These are phyloP conservation scores for Tolypeutes matacus DNA, from an alignment of 2,797 vertebrate species.

Conservation along the genomic window DNA sequence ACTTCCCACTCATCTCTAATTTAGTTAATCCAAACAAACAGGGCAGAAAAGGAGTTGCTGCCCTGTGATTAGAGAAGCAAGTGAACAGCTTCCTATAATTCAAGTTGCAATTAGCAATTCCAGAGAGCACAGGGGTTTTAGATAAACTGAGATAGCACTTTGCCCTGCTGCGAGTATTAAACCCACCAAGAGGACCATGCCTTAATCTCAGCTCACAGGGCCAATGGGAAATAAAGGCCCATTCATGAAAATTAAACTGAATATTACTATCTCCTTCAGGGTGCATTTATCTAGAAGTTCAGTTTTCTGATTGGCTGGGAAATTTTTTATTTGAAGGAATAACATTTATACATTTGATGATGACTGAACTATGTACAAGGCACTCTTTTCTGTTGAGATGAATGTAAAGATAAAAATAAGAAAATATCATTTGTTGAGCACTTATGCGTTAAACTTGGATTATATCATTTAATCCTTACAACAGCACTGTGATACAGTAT, in stretches of 20 bases:
- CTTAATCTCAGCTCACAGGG: background rate
- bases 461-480: background rate
- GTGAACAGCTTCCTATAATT: constrained; percentile 7
- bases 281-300: background rate
- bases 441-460: background rate
- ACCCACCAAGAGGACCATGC: background rate
- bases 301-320: background rate
- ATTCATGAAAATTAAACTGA: background rate
- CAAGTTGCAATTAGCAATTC: constrained; percentile 49
- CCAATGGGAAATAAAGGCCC: constrained; percentile 54
- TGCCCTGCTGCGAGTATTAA: background rate
- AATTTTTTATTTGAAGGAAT: background rate
- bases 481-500: no score
- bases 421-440: background rate
- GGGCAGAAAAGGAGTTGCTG: background rate
- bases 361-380: background rate
- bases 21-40: constrained; percentile 40
- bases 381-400: background rate
- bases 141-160: background rate
- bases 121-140: constrained; percentile 8
- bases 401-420: background rate
- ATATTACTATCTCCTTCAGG: background rate
- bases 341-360: constrained; percentile 14
- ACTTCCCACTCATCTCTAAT: constrained; percentile 26
- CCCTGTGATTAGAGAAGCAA: background rate